A percentile compares a stretch with the other conserved stretches of the same genome.
These are phyloP conservation scores for Cricetomys ansorgei DNA, from an alignment of 2,113 vertebrate genomes.

Conservation along the genomic window DNA sequence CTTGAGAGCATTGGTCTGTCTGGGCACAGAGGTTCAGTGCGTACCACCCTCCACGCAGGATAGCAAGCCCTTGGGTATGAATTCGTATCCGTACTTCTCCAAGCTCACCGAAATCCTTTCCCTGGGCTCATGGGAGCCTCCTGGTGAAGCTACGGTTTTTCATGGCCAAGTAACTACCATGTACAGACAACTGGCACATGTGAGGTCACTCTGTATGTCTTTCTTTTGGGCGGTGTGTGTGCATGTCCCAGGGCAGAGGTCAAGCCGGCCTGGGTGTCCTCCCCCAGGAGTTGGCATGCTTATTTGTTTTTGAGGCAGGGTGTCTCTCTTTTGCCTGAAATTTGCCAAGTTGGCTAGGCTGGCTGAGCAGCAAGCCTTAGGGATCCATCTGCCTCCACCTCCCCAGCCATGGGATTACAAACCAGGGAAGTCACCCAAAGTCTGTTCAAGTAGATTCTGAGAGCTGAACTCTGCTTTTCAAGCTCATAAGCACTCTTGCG, in stretches of 20 bases:
- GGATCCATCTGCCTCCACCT: not conserved
- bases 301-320: not conserved
- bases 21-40: not conserved
- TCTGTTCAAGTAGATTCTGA: not conserved
- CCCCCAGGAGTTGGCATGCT: not conserved
- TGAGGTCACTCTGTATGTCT: not conserved
- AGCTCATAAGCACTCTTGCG: too few species aligned
- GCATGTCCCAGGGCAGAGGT: not conserved
- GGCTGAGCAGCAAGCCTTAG: not conserved
- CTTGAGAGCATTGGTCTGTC: not conserved
- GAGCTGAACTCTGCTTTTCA: not conserved
- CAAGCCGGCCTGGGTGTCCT: not conserved
- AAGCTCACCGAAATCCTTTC: too few species aligned
- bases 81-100: fast-evolving
- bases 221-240: not conserved
- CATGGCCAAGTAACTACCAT: too few species aligned
- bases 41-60: not conserved
- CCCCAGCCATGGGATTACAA: not conserved
- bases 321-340: not conserved
- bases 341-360: not conserved
- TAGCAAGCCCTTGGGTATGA: not conserved
- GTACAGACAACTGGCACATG: not conserved
- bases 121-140: not conserved
- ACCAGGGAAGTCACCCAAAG: not conserved
- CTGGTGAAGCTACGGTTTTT: not conserved